Evolutionary conservation across 2,888 invertebrate genomes (phyloP), one percentile per base, ranked within the genome.

Genomic region (Chrysolina americana): DNA sequence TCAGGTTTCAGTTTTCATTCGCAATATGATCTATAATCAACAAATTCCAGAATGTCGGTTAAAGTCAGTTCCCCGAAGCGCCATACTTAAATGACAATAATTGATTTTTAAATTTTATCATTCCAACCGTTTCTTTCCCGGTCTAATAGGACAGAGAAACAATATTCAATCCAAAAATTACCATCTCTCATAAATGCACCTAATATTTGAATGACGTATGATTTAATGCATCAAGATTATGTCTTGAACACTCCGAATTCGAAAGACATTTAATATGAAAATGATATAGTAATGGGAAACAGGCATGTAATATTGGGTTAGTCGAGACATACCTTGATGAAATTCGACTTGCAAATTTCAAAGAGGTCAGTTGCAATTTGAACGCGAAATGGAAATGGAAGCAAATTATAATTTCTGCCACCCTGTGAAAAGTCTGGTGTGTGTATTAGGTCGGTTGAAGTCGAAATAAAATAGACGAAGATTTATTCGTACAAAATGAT

Each of bases 331-430:
- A 73, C 70, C 56, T 70, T 65, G 73, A 76, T 56, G 71, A 73
- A 73, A 76, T 73, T 74, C 71, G 76, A 76, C 76, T 74, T 76
- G 76, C 74, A 74, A 76, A 76, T 74, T 75, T 73, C 59, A 72
- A 56, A 47, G 74, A 64, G 75, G 77, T 77, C 76, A 76, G 76
- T 77, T 76, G 73, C 78, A 78, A 80, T 78, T 80, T 73, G 74
- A 76, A 77, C 79, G 73, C 76, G 79, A 76, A 77, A 71, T 68
- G 66, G 48, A 70, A 75, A 75, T 75, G 77, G 77, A 80, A 80
- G 76, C 77, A 73, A 78, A 76, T 74, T 78, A 77, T 80, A 80
- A 81, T 79, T 81, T 80, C 65, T 50, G 65, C 50, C 65, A 66
- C 50, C 65, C 59, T 53, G 53, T 53, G 19, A 19, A 0, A 19